These are phyloP conservation scores for Scopus umbretta DNA, from an alignment of 2,113 vertebrate genomes.

Conservation along the genomic window DNA sequence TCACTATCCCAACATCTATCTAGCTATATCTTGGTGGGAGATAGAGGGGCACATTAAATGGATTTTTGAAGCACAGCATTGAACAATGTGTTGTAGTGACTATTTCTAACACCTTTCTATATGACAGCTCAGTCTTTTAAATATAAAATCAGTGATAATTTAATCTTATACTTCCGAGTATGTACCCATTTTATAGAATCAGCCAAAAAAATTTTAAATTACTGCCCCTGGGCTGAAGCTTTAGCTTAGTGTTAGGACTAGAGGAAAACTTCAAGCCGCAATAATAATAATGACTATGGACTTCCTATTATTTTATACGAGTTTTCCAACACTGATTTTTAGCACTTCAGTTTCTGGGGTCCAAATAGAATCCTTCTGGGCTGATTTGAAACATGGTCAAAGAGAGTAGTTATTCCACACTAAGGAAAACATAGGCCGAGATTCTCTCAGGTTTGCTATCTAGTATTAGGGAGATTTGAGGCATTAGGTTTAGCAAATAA, in stretches of 20 bases:
- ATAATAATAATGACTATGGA: neutral
- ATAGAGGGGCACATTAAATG: neutral
- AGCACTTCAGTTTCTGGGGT: neutral
- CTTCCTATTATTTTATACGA: neutral
- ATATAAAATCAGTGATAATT: neutral
- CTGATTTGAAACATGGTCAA: neutral
- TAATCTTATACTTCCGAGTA: neutral
- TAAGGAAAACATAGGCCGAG: neutral
- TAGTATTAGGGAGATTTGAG: neutral
- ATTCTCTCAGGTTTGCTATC: neutral
- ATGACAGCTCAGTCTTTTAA: neutral
- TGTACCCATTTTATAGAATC: neutral
- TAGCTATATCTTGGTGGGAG: neutral
- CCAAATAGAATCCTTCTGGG: neutral
- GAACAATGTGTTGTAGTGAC: neutral
- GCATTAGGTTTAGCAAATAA: slow-evolving; percentile 12
- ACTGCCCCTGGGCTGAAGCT: neutral
- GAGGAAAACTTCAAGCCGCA: neutral
- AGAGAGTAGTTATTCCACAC: neutral
- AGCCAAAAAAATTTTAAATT: neutral
- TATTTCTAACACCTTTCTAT: neutral
- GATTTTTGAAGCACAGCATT: neutral
- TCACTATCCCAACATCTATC: neutral
- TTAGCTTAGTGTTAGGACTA: neutral
- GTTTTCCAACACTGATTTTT: neutral